Percentiles rank a stretch among this genome's conserved stretches.
Evolutionary conservation across 1,140 invertebrate genomes (phyloP).

Genomic region (Nasonia giraulti): DNA sequence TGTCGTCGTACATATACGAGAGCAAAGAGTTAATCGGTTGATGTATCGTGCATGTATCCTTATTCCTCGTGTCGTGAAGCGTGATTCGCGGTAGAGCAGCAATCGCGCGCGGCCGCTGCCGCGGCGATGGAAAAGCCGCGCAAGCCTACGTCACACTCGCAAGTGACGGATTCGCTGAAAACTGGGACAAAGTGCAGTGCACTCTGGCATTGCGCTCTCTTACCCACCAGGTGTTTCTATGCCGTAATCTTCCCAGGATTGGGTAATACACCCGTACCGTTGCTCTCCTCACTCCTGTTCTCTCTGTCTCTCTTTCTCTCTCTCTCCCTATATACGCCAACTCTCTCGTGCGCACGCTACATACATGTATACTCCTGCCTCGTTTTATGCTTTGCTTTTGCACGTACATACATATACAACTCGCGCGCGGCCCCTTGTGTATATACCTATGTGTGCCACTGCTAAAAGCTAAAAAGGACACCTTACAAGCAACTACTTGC

Average conservation of each 20-base stretch:
- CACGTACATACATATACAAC: background rate
- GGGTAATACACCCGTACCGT: slow-evolving; percentile 66
- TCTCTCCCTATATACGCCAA: background rate
- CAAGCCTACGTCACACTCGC: slow-evolving; percentile 69
- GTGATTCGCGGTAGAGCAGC: background rate
- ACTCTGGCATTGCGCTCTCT: slow-evolving; percentile 73
- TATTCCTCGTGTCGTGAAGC: background rate
- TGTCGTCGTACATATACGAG: no score
- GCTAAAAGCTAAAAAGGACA: slow-evolving; percentile 43
- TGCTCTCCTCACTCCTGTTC: slow-evolving; percentile 53
- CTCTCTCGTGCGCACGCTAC: background rate
- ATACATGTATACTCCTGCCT: background rate
- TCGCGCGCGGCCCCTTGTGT: background rate
- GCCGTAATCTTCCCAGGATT: slow-evolving; percentile 72
- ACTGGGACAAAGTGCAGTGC: slow-evolving; percentile 75
- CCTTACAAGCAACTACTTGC: slow-evolving; percentile 18
- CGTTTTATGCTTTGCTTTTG: slow-evolving; percentile 1
- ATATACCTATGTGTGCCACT: background rate
- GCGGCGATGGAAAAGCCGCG: slow-evolving; percentile 62
- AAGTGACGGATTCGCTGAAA: slow-evolving; percentile 72
- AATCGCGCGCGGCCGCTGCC: background rate
- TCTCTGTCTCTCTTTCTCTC: slow-evolving; percentile 54
- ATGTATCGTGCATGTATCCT: background rate
- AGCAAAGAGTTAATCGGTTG: background rate
- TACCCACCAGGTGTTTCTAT: slow-evolving; percentile 71